phyloP scores from a whole-genome alignment of 2,113 vertebrate genomes.

The Hyperoodon ampullatus region DNA sequence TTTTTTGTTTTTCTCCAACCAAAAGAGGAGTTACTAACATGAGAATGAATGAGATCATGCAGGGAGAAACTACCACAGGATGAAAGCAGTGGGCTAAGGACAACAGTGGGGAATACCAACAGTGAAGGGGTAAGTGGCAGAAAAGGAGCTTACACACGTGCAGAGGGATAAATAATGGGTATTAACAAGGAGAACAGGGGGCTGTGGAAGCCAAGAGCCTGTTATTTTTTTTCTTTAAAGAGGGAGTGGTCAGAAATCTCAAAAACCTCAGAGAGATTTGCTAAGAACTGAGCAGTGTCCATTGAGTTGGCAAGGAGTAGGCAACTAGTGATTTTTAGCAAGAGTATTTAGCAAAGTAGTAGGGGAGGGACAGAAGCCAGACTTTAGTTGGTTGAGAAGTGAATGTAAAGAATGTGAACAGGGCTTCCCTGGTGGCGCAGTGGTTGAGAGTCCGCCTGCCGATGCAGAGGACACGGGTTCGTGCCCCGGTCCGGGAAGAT shows the following conservation, averaged over 20 bases:
- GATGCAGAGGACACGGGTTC: too few relatives aligned
- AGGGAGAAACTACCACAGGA: not conserved
- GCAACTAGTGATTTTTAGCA: slow-evolving; percentile 13
- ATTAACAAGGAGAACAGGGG: not conserved
- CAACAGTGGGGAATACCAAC: not conserved
- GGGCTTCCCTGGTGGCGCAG: too few relatives aligned
- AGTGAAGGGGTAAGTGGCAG: not conserved
- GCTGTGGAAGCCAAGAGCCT: not conserved
- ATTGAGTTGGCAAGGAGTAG: not conserved
- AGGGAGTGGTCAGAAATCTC: not conserved
- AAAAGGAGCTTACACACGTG: not conserved
- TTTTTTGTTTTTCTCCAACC: not conserved
- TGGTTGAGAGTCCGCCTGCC: too few relatives aligned
- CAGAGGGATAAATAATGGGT: not conserved
- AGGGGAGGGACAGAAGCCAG: slow-evolving; percentile 1
- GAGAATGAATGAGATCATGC: slow-evolving; percentile 22
- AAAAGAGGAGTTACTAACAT: slow-evolving; percentile 17
- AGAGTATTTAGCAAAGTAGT: not conserved
- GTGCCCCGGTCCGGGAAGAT: too few relatives aligned
- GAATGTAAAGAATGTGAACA: not conserved
- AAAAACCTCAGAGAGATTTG: not conserved
- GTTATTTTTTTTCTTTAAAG: not conserved
- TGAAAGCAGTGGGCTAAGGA: slow-evolving; percentile 20
- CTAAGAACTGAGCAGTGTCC: not conserved
- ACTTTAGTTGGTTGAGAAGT: not conserved